Evolutionary conservation across 2,888 invertebrate species (phyloP).

Genomic region (Zygaena filipendulae): DNA sequence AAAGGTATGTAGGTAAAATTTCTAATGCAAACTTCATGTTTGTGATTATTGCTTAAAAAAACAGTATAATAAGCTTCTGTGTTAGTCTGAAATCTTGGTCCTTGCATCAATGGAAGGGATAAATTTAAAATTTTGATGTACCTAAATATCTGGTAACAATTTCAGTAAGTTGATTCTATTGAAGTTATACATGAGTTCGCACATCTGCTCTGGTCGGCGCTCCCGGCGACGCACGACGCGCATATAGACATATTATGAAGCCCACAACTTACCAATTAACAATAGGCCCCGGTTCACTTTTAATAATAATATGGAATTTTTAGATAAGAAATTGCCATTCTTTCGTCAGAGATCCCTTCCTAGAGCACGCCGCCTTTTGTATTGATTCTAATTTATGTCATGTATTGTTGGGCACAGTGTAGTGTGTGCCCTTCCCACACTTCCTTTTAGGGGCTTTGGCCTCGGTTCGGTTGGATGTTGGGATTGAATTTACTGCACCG

Average conservation of each 20-base stretch:
- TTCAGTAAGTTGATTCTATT: too few relatives aligned
- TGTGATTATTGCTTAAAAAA: too few relatives aligned
- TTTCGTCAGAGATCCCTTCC: slow-evolving; percentile 59
- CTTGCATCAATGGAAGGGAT: too few relatives aligned
- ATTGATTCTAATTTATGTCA: slow-evolving; percentile 66
- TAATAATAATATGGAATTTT: slow-evolving; percentile 57
- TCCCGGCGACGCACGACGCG: slow-evolving; percentile 24
- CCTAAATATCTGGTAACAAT: too few relatives aligned
- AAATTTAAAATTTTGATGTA: too few relatives aligned
- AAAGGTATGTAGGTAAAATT: too few relatives aligned
- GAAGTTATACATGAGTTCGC: too few relatives aligned
- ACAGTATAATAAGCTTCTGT: too few relatives aligned
- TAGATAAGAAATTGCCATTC: slow-evolving; percentile 66
- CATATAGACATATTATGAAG: slow-evolving; percentile 32
- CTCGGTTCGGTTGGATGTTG: slow-evolving; percentile 33
- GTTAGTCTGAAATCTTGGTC: too few relatives aligned
- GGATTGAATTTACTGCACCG: slow-evolving; percentile 57
- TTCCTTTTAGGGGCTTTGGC: slow-evolving; percentile 52
- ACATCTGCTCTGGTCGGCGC: slow-evolving; percentile 59
- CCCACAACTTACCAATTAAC: slow-evolving; percentile 47
- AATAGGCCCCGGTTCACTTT: slow-evolving; percentile 44
- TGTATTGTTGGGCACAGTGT: slow-evolving; percentile 54
- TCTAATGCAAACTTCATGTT: too few relatives aligned
- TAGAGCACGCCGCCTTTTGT: slow-evolving; percentile 59
- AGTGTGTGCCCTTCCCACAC: slow-evolving; percentile 58